Percentiles rank a stretch among this genome's conserved stretches.
phyloP scores from a whole-genome alignment of 2,888 invertebrate species.

The Bellardia pandia region DNA sequence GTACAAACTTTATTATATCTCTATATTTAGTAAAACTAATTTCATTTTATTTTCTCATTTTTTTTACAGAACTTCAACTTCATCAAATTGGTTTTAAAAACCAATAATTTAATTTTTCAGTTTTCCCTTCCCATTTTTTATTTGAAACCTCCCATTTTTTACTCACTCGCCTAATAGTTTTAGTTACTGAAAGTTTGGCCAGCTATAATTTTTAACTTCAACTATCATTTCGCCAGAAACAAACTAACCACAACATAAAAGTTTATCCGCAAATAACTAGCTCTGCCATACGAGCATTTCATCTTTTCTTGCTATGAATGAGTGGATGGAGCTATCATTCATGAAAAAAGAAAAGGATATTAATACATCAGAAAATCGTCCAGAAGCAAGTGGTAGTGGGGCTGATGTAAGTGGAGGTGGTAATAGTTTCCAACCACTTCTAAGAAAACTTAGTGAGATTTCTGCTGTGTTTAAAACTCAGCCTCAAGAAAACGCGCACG shows the following conservation, averaged over 20 bases:
- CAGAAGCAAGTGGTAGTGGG: constrained; percentile 1
- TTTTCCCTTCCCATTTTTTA: background rate
- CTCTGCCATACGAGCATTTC: constrained; percentile 20
- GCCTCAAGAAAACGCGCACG: constrained; percentile 16
- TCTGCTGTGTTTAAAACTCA: constrained; percentile 18
- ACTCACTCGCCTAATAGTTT: background rate
- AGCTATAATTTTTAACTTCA: constrained; percentile 2
- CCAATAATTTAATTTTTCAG: constrained; percentile 38
- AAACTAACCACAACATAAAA: background rate
- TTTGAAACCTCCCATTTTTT: background rate
- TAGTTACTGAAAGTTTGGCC: background rate
- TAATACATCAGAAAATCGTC: constrained; percentile 27
- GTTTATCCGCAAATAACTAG: constrained; percentile 23
- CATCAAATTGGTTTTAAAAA: constrained; percentile 37
- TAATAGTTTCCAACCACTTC: constrained; percentile 55
- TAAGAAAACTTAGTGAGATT: constrained; percentile 38
- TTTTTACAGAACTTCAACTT: constrained; percentile 44
- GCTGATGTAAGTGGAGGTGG: background rate
- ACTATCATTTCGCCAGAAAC: background rate
- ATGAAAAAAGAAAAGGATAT: constrained; percentile 62
- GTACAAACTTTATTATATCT: background rate
- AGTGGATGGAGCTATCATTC: constrained; percentile 63
- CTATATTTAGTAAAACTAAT: constrained; percentile 6
- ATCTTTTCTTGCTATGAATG: constrained; percentile 57
- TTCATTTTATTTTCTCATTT: constrained; percentile 11